These are phyloP conservation scores for Armadillidium nasatum DNA, from an alignment of 1,140 invertebrate species.

Conservation along the genomic window DNA sequence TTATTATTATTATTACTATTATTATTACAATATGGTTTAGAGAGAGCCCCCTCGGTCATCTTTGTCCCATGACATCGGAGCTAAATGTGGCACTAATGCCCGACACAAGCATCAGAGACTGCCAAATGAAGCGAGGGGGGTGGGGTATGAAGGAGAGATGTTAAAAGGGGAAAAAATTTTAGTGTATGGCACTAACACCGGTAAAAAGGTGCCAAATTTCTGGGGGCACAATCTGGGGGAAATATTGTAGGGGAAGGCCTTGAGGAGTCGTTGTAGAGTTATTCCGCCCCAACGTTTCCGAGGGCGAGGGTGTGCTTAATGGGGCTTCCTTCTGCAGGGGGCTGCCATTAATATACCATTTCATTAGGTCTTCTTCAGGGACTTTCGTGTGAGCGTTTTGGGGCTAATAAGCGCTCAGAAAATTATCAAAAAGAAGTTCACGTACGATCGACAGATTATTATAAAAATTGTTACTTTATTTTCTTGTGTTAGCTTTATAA, in stretches of 20 bases:
- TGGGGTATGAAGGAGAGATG: not conserved
- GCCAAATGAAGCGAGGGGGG: slow-evolving; percentile 27
- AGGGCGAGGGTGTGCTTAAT: slow-evolving; percentile 45
- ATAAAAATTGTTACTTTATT: no score
- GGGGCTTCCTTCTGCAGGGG: slow-evolving; percentile 42
- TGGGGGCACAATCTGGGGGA: not conserved
- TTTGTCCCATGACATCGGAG: slow-evolving; percentile 35
- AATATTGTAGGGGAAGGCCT: slow-evolving; percentile 12
- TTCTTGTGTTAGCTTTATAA: not conserved
- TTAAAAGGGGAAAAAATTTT: not conserved
- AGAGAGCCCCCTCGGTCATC: not conserved
- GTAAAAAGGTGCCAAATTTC: not conserved
- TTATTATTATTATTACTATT: slow-evolving; percentile 8
- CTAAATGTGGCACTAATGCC: slow-evolving; percentile 41
- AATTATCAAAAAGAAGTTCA: not conserved
- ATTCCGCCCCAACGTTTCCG: slow-evolving; percentile 43
- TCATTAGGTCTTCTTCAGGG: not conserved
- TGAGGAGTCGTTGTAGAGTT: not conserved
- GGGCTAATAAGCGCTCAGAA: not conserved
- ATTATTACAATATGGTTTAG: not conserved
- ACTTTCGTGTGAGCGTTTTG: not conserved
- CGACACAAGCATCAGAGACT: slow-evolving; percentile 29
- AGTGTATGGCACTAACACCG: not conserved
- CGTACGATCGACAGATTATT: not conserved
- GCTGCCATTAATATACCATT: not conserved